Percentiles rank a stretch among this genome's conserved stretches.
phyloP scores from a whole-genome alignment of 2,113 vertebrate genomes.

The Falcunculus frontatus region DNA sequence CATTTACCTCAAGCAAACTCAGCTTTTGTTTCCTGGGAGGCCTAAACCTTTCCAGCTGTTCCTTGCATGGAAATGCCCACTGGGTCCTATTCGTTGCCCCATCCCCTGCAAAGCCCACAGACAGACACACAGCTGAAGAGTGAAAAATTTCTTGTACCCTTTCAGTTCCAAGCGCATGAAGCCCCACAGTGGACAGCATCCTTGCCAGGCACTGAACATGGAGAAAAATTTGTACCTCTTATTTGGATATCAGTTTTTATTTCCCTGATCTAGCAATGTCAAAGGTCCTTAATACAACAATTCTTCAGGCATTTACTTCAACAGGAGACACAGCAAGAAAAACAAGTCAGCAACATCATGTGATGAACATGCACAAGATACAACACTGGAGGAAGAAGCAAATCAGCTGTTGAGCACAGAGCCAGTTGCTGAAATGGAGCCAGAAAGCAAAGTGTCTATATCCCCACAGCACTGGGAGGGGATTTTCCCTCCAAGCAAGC shows the following conservation, averaged over 20 bases:
- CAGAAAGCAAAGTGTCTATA: neutral
- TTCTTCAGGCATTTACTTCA: neutral
- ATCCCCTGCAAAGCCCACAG: neutral
- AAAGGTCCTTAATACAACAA: neutral
- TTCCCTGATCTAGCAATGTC: neutral
- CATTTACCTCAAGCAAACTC: neutral
- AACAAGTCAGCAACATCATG: neutral
- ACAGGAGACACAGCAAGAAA: neutral
- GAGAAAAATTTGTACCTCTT: neutral
- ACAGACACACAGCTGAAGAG: neutral
- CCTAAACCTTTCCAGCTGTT: neutral
- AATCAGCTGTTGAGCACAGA: neutral
- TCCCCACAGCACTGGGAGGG: neutral
- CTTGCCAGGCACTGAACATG: accelerated
- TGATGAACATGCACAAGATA: neutral
- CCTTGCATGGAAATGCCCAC: neutral
- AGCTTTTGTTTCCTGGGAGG: neutral
- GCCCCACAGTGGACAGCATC: neutral
- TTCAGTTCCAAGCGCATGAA: neutral
- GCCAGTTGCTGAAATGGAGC: neutral
- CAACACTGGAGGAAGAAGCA: neutral
- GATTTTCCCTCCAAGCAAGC: neutral
- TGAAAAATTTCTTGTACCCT: neutral
- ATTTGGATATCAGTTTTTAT: neutral
- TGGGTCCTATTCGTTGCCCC: neutral